phyloP scores from a whole-genome alignment of 2,797 vertebrate genomes.

The Acanthurus lineatus region DNA sequence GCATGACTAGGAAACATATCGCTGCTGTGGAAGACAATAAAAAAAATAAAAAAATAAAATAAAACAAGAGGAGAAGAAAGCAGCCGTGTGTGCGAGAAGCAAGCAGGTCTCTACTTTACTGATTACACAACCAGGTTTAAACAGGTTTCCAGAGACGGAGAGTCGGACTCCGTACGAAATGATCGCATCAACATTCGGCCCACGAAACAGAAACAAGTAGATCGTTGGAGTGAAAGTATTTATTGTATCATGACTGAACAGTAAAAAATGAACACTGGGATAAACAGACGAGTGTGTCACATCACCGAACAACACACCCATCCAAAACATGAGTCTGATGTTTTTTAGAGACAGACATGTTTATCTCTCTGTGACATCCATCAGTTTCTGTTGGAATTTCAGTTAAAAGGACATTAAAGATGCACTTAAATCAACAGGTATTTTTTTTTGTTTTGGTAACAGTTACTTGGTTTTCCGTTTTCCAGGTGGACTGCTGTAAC shows the following conservation, averaged over 20 bases:
- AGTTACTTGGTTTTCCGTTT: too few species aligned
- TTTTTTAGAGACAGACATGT: too few species aligned
- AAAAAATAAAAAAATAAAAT: background rate
- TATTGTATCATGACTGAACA: background rate
- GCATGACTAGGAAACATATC: constrained; percentile 55
- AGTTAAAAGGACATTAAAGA: too few species aligned
- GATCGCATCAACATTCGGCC: background rate
- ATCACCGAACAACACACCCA: background rate
- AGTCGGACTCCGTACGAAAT: constrained; percentile 2
- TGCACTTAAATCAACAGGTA: too few species aligned
- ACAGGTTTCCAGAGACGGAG: background rate
- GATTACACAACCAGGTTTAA: constrained; percentile 29
- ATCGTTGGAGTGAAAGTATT: background rate
- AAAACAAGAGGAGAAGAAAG: constrained; percentile 13
- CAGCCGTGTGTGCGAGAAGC: constrained; percentile 9
- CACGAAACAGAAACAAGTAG: background rate
- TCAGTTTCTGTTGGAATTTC: too few species aligned
- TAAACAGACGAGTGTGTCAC: background rate
- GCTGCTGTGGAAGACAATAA: constrained; percentile 22
- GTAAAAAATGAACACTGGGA: background rate
- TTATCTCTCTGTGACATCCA: too few species aligned
- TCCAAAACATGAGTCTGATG: too few species aligned
- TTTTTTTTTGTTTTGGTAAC: too few species aligned
- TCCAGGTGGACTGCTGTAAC: too few species aligned
- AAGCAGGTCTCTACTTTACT: constrained; percentile 35